phyloP scores from a whole-genome alignment of 1,140 invertebrate genomes.

The Drepana arcuata region DNA sequence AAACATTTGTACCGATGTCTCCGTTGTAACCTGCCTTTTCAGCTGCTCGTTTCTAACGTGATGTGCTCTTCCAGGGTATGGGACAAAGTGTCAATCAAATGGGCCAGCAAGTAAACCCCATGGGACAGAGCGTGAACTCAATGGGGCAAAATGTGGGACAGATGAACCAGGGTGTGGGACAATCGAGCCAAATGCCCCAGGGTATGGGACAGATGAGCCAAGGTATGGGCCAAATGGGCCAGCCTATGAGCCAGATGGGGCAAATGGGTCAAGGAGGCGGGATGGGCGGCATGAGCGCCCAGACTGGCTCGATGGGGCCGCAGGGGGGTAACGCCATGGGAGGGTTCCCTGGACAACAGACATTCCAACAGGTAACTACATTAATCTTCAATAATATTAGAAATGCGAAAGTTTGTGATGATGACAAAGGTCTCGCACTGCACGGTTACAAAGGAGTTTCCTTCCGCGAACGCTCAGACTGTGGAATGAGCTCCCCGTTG shows the following conservation, averaged over 20 bases:
- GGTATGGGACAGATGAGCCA: constrained; percentile 68
- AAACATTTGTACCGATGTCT: too few relatives aligned
- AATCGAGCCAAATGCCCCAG: constrained; percentile 56
- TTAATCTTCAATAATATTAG: too few relatives aligned
- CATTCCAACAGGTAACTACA: constrained; percentile 65
- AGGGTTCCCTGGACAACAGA: constrained; percentile 67
- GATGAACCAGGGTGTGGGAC: constrained; percentile 58
- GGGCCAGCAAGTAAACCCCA: constrained; percentile 56
- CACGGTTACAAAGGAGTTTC: too few relatives aligned
- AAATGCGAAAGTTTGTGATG: too few relatives aligned
- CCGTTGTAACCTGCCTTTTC: too few relatives aligned
- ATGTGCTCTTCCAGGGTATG: constrained; percentile 53
- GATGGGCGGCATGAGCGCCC: constrained; percentile 61
- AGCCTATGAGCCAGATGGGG: constrained; percentile 68
- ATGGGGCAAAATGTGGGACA: constrained; percentile 58
- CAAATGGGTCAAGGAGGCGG: constrained; percentile 61
- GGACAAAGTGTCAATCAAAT: constrained; percentile 56
- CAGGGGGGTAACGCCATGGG: constrained; percentile 70
- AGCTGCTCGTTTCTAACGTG: too few relatives aligned
- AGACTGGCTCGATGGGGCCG: constrained; percentile 66
- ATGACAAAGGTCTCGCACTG: too few relatives aligned
- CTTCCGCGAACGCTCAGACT: too few relatives aligned
- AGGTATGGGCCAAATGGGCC: constrained; percentile 68
- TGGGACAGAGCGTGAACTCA: constrained; percentile 49
- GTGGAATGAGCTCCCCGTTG: too few relatives aligned